These are phyloP conservation scores for Microcebus tavaratra DNA, from an alignment of 2,113 vertebrate genomes.

Conservation along the genomic window DNA sequence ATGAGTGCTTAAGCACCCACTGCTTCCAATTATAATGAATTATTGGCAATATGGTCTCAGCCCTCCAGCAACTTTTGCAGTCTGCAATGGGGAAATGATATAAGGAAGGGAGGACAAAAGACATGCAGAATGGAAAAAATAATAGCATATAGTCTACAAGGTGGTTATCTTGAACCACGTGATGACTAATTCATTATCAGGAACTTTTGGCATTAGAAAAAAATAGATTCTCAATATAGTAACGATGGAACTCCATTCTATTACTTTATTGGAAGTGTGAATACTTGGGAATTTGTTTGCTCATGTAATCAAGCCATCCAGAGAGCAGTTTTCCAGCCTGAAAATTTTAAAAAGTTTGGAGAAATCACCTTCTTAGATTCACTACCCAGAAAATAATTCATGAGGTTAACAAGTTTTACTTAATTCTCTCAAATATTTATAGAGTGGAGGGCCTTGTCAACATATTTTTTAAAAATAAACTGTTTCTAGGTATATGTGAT, in stretches of 20 bases:
- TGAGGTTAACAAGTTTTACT: neutral
- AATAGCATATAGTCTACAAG: neutral
- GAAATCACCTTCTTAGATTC: neutral
- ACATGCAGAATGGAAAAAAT: neutral
- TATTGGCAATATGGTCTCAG: conserved; percentile 68
- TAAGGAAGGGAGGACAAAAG: conserved; percentile 47
- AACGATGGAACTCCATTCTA: neutral
- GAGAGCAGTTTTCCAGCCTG: conserved; percentile 29
- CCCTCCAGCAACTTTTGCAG: conserved; percentile 48
- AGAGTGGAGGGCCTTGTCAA: neutral
- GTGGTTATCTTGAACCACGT: neutral
- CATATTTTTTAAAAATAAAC: neutral
- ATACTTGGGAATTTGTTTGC: conserved; percentile 3
- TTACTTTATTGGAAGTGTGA: neutral
- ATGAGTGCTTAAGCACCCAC: conserved; percentile 66
- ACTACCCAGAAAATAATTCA: conserved; percentile 24
- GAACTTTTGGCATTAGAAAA: neutral
- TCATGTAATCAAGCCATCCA: neutral
- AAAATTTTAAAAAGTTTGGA: neutral
- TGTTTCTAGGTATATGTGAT: neutral
- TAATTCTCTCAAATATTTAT: conserved; percentile 32
- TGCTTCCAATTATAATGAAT: conserved; percentile 74
- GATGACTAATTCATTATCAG: neutral
- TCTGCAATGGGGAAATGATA: conserved; percentile 37
- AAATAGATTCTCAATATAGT: neutral